Conservation (phyloP, 2,888 invertebrate genomes). For the Julus scanicus region DNA sequence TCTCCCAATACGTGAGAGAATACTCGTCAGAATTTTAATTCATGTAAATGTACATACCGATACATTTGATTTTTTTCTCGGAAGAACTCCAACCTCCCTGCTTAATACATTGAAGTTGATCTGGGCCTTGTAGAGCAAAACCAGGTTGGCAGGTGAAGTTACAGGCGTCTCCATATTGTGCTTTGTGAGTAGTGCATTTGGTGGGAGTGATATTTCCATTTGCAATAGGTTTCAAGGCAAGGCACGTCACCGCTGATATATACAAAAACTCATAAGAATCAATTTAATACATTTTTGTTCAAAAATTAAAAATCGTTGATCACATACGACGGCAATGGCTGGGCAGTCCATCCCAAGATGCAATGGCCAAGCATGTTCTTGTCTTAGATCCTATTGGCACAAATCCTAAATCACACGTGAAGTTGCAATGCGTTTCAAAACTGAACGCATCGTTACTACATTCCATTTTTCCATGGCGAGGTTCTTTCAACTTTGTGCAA, state of each 20-base stretch:
- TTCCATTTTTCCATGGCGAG: conserved; percentile 71
- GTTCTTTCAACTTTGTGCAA: conserved; percentile 71
- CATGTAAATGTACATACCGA: conserved; percentile 66
- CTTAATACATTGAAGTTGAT: conserved; percentile 70
- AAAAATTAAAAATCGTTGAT: neutral
- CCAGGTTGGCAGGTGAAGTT: conserved; percentile 72
- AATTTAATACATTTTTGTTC: neutral
- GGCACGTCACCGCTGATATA: conserved; percentile 68
- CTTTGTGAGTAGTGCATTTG: conserved; percentile 70
- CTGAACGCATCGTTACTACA: conserved; percentile 67
- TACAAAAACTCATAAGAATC: conserved; percentile 43
- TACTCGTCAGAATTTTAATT: conserved; percentile 52
- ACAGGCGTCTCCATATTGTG: conserved; percentile 73
- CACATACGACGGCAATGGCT: conserved; percentile 74
- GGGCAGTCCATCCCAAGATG: conserved; percentile 77
- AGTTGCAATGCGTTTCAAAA: conserved; percentile 75
- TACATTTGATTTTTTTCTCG: conserved; percentile 68
- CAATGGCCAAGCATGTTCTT: conserved; percentile 75
- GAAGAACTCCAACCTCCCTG: conserved; percentile 71
- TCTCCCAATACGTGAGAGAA: too few species aligned
- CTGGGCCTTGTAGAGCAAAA: conserved; percentile 71
- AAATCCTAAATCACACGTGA: conserved; percentile 74
- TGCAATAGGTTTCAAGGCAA: conserved; percentile 69
- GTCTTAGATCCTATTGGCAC: conserved; percentile 74
- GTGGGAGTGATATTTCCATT: conserved; percentile 71